phyloP scores from a whole-genome alignment of 37 sponge, comb jelly and placozoan genomes.

The Chondrosia reniformis region DNA sequence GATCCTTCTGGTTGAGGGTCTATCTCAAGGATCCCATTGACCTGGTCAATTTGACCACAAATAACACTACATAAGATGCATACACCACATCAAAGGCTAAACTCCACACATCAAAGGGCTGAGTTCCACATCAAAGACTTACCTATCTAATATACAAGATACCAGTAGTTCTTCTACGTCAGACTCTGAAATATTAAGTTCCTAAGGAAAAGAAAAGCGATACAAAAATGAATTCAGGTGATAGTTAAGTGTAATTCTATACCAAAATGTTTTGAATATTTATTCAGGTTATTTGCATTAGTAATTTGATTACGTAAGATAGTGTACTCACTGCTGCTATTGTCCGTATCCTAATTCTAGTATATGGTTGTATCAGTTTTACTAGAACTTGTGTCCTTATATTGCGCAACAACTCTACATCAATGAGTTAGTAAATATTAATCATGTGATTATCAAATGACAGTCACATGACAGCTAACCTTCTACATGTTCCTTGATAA shows the following conservation, averaged over 20 bases:
- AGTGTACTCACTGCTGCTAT: conserved; percentile 62
- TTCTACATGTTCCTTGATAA: conserved; percentile 95
- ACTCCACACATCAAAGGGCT: neutral
- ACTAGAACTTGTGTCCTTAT: conserved; percentile 88
- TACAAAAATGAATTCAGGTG: neutral
- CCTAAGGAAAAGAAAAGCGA: conserved; percentile 22
- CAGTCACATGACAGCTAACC: neutral
- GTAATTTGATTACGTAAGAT: too few species aligned
- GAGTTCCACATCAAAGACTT: neutral
- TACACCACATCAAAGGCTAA: neutral
- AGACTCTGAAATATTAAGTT: conserved; percentile 67
- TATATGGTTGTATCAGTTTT: conserved; percentile 90
- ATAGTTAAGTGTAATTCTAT: too few species aligned
- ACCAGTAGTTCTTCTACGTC: conserved; percentile 91
- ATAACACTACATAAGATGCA: conserved; percentile 32
- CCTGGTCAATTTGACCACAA: conserved; percentile 84
- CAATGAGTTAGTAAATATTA: neutral
- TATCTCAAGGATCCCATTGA: conserved; percentile 75
- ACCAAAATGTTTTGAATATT: too few species aligned
- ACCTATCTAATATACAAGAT: conserved; percentile 82
- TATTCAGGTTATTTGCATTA: too few species aligned
- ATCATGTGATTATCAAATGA: neutral
- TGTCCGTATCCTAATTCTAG: conserved; percentile 77
- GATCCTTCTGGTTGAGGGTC: conserved; percentile 63
- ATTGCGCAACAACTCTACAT: conserved; percentile 63